phyloP scores from a whole-genome alignment of 2,113 vertebrate genomes.

The Crypturellus undulatus region DNA sequence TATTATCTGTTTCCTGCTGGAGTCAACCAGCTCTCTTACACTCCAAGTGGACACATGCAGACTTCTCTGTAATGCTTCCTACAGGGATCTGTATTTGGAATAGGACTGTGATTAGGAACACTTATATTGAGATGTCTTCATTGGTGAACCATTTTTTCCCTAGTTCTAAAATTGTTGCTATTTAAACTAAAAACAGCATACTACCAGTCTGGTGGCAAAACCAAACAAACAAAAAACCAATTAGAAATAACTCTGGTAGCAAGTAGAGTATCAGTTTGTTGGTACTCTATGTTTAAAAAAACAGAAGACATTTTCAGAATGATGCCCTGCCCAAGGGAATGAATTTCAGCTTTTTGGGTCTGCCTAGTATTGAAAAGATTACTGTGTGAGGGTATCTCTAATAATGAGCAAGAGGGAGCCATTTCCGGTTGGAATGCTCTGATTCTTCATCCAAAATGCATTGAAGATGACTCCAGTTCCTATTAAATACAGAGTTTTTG shows the following conservation, averaged over 20 bases:
- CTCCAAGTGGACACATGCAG: background rate
- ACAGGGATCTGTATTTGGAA: background rate
- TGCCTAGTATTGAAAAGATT: background rate
- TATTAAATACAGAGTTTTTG: background rate
- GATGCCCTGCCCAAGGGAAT: background rate
- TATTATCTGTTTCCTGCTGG: background rate
- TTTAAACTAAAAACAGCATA: background rate
- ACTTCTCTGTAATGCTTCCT: background rate
- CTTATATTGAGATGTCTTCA: background rate
- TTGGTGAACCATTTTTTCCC: background rate
- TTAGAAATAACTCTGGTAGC: background rate
- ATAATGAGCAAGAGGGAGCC: rapidly evolving
- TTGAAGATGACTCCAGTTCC: background rate
- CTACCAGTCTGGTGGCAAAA: background rate
- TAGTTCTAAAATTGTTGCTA: background rate
- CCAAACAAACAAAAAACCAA: background rate
- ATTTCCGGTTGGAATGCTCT: rapidly evolving
- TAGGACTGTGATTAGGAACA: background rate
- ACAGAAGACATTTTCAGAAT: background rate
- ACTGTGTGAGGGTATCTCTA: background rate
- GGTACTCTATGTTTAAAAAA: background rate
- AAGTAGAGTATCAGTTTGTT: background rate
- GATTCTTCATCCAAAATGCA: background rate
- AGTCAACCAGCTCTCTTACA: background rate
- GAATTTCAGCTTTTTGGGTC: background rate